phyloP scores from a whole-genome alignment of 2,113 vertebrate genomes.

The Rhabdornis inornatus region DNA sequence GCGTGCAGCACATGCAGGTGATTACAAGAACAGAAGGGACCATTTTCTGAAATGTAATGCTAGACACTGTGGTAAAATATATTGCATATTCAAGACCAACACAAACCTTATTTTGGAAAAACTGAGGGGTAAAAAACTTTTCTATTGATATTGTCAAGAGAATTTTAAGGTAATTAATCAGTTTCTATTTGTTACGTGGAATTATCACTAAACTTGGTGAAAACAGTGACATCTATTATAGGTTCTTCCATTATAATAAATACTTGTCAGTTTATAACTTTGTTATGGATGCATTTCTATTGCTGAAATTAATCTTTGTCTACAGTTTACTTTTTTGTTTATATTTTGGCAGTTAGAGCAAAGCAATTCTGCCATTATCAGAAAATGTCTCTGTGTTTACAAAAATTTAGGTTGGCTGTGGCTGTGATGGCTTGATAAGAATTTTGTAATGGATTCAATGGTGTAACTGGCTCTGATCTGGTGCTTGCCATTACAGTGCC shows the following conservation, averaged over 20 bases:
- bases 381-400: neutral
- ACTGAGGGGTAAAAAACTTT: neutral
- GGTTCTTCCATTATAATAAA: neutral
- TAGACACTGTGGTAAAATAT: neutral
- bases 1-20: neutral
- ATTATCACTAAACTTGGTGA: neutral
- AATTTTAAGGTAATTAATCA: neutral
- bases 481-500: neutral
- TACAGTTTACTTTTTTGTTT: neutral
- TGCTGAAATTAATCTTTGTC: neutral
- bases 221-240: neutral
- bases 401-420: neutral
- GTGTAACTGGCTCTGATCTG: neutral
- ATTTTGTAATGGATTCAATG: neutral
- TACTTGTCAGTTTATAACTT: neutral
- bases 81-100: neutral
- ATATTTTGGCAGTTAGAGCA: neutral
- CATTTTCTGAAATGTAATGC: neutral
- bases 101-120: neutral
- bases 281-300: neutral
- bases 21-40: neutral
- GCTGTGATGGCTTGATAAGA: neutral
- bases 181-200: neutral
- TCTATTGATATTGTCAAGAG: neutral
- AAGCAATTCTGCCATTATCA: neutral